Percentiles rank a stretch among this genome's conserved stretches.
These are phyloP conservation scores for Spea multiplicata DNA, from an alignment of 2,113 vertebrate species.

Conservation along the genomic window DNA sequence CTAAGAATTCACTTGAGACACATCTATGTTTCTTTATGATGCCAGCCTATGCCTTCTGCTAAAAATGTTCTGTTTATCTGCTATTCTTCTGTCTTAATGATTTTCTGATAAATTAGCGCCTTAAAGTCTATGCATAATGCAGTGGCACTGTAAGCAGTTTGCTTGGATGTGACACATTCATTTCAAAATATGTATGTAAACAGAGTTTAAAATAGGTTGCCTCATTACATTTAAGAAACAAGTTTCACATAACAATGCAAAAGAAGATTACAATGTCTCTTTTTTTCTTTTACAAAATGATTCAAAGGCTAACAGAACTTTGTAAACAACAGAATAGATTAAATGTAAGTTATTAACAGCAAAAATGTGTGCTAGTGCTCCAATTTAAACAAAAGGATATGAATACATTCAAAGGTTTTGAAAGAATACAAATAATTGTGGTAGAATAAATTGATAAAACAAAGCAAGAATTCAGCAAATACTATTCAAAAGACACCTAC, in stretches of 20 bases:
- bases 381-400: too few species aligned
- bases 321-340: too few species aligned
- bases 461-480: too few species aligned
- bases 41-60: conserved; percentile 18
- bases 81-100: conserved; percentile 40
- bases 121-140: conserved; percentile 43
- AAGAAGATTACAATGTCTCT: neutral
- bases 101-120: conserved; percentile 40
- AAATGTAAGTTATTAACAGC: too few species aligned
- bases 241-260: conserved; percentile 4
- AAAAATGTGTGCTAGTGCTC: too few species aligned
- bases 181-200: conserved; percentile 32
- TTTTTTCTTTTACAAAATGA: neutral
- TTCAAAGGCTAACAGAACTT: neutral
- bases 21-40: conserved; percentile 17
- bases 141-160: conserved; percentile 32
- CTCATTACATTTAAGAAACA: conserved; percentile 17
- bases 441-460: too few species aligned
- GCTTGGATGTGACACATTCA: conserved; percentile 22
- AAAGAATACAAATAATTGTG: too few species aligned
- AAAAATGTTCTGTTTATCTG: conserved; percentile 34
- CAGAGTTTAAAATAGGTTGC: conserved; percentile 18
- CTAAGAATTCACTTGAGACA: conserved; percentile 33
- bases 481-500: too few species aligned
- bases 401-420: too few species aligned